Evolutionary conservation across 1,140 invertebrate species (phyloP), one percentile per base, ranked within the genome.

Genomic region (Oryctes rhinoceros): DNA sequence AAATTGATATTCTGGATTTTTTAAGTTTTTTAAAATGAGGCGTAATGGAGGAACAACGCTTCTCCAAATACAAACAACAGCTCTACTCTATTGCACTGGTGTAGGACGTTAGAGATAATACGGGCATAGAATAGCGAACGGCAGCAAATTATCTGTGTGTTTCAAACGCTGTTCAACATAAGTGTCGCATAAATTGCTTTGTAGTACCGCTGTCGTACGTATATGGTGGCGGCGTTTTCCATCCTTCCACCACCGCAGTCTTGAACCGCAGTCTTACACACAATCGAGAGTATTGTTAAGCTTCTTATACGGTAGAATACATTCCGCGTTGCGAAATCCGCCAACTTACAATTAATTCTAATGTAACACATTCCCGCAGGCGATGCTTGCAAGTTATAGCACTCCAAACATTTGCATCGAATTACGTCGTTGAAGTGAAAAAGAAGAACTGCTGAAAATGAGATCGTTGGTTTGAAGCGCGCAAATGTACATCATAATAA

Each of bases 301-400:
- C 65, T 71, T 71, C 65, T 71, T 71, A 71, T 71, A 71, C 24
- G 65, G 65, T 71, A 35, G 65, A 71, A 71, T 71, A 71, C 65
- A 37, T 13, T 71, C 24, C 65, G 65, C 65, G 20, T 71, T 71
- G 6, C 18, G 65, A 37, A 71, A 71, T 71, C 35, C 65, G 20
- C 65, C 65, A 24, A 20, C 65, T 71, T 71, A 30, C 65, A 71
- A 71, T 71, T 71, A 71, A 71, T 71, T 71, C 65, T 71, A 71
- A 71, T 71, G 65, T 71, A 71, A 71, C 18, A 30, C 65, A 24
- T 71, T 71, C 65, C 24, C 18, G 18, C 24, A 71, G 20, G 65
- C 65, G 20, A 71, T 71, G 65, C 20, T 71, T 71, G 65, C 65
- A 71, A 71, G 65, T 71, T 71, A 71, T 71, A 7, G 65, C 24